Evolutionary conservation across 2,797 vertebrate genomes (phyloP).

Genomic region (Poecile montanus): DNA sequence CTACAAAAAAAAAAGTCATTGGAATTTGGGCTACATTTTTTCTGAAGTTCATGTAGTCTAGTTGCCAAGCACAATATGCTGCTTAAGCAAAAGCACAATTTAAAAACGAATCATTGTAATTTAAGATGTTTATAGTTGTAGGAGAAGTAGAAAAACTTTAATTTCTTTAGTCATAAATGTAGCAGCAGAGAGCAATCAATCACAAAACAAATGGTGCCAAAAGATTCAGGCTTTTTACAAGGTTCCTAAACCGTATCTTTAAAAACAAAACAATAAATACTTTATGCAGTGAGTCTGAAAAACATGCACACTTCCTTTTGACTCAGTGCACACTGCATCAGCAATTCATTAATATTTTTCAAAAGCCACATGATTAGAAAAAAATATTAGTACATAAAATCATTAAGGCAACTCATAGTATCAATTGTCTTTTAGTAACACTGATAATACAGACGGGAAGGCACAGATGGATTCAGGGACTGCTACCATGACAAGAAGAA

Average conservation of each 20-base stretch:
- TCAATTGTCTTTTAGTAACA: background rate
- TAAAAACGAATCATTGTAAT: background rate
- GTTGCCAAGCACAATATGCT: background rate
- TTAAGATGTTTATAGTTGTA: background rate
- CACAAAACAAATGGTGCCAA: background rate
- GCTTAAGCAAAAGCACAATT: background rate
- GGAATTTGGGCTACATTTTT: background rate
- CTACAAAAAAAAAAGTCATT: background rate
- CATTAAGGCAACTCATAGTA: background rate
- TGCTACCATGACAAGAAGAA: background rate
- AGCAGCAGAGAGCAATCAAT: background rate
- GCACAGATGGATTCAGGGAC: background rate
- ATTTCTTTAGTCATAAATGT: background rate
- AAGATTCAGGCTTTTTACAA: background rate
- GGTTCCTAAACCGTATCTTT: background rate
- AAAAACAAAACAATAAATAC: background rate
- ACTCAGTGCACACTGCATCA: background rate
- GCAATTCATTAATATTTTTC: background rate
- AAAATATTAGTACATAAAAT: background rate
- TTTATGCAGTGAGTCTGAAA: background rate
- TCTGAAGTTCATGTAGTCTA: background rate
- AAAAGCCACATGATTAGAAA: background rate
- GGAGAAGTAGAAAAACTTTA: background rate
- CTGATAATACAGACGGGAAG: background rate
- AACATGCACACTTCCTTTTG: background rate